These are phyloP conservation scores for Numida meleagris DNA, from an alignment of 2,113 vertebrate genomes.

Conservation along the genomic window DNA sequence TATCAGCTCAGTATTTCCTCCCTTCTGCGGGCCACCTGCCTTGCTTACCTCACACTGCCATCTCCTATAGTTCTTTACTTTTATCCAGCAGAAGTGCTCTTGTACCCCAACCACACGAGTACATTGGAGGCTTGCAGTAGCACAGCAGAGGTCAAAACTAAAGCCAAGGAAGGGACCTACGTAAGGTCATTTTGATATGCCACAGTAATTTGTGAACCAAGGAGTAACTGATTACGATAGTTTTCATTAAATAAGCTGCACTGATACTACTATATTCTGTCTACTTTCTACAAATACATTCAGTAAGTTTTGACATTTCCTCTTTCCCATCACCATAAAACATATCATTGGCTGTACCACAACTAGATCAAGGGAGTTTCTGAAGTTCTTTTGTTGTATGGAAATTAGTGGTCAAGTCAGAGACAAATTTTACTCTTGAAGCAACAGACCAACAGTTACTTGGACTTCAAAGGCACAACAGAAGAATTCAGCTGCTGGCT, in stretches of 20 bases:
- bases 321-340: not conserved
- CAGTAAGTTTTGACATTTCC: not conserved
- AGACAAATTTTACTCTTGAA: not conserved
- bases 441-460: not conserved
- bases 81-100: not conserved
- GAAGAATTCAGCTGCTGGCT: not conserved
- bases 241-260: not conserved
- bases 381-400: not conserved
- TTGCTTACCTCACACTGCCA: not conserved
- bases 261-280: not conserved
- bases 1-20: not conserved
- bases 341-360: not conserved
- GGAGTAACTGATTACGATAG: not conserved
- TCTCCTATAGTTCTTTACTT: not conserved
- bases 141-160: not conserved
- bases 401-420: not conserved
- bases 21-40: not conserved
- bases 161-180: not conserved
- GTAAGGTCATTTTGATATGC: not conserved
- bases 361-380: not conserved
- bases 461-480: not conserved
- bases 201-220: not conserved
- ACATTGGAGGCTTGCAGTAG: not conserved
- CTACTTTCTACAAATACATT: not conserved
- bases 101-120: not conserved